phyloP scores from a whole-genome alignment of 1,140 invertebrate genomes.

The Magallana angulata region DNA sequence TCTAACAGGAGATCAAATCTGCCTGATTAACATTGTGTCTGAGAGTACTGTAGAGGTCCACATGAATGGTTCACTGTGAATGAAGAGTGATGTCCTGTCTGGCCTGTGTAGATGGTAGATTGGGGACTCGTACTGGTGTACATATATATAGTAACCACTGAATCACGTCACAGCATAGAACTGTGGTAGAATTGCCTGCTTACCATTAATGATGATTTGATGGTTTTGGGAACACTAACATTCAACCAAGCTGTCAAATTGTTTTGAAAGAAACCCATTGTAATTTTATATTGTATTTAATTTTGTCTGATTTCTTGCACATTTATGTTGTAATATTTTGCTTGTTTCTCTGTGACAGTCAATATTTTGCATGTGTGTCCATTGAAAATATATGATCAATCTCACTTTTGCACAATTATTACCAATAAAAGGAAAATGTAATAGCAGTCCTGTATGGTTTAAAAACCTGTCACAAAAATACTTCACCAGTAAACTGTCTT shows the following conservation, averaged over 20 bases:
- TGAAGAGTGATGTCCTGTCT: neutral
- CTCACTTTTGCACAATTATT: too few species aligned
- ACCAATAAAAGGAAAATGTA: too few species aligned
- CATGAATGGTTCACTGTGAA: too few species aligned
- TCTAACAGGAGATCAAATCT: too few species aligned
- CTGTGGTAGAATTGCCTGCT: conserved; percentile 27
- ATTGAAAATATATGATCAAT: too few species aligned
- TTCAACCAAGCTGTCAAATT: conserved; percentile 24
- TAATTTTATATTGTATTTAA: neutral
- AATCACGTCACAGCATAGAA: neutral
- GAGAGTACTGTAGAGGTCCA: too few species aligned
- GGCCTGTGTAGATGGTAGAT: neutral
- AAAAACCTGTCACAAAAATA: too few species aligned
- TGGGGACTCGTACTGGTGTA: conserved; percentile 1
- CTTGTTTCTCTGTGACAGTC: conserved; percentile 7
- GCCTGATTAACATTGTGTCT: too few species aligned
- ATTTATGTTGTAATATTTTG: conserved; percentile 6
- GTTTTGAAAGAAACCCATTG: neutral
- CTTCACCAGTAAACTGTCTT: too few species aligned
- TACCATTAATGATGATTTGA: conserved; percentile 3
- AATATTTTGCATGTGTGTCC: too few species aligned
- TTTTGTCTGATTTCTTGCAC: conserved; percentile 26
- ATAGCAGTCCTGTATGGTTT: too few species aligned
- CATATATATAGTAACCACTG: conserved; percentile 6
- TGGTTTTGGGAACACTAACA: conserved; percentile 30